Evolutionary conservation across 1,140 invertebrate species (phyloP).

Genomic region (Drosophila asahinai): DNA sequence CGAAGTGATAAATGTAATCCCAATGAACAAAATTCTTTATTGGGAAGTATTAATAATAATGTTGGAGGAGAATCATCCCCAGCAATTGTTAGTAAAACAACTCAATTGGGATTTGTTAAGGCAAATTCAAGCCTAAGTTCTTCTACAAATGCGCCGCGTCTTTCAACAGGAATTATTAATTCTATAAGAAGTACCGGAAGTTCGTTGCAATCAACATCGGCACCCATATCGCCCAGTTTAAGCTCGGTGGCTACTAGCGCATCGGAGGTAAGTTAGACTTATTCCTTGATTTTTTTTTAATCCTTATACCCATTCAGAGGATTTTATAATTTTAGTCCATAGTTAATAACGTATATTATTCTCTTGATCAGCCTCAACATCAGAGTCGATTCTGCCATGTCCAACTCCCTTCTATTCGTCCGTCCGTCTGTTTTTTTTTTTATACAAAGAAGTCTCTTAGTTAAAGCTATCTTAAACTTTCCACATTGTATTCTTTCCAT

Average conservation of each 20-base stretch:
- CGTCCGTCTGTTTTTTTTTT: no score
- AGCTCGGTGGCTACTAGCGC: conserved; percentile 91
- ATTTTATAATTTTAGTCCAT: no score
- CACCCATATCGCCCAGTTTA: conserved; percentile 89
- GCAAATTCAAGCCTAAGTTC: conserved; percentile 34
- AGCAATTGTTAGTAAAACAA: conserved; percentile 12
- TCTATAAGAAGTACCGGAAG: conserved; percentile 64
- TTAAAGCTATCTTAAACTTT: no score
- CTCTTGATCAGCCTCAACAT: no score
- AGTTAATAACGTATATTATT: no score
- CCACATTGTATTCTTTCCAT: no score
- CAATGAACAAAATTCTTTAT: conserved; percentile 29
- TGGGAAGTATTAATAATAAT: conserved; percentile 32
- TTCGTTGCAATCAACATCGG: conserved; percentile 70
- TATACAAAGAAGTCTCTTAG: no score
- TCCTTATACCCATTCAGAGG: background rate
- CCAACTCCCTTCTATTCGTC: no score
- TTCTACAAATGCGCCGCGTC: conserved; percentile 8
- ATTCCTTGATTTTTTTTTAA: background rate
- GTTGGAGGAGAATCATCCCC: conserved; percentile 12
- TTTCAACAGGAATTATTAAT: conserved; percentile 34
- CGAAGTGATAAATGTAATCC: conserved; percentile 28
- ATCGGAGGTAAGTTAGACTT: conserved; percentile 88
- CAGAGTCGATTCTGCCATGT: no score
- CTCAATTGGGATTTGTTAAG: conserved; percentile 39